These are phyloP conservation scores for Pan paniscus DNA, from an alignment of 2,113 vertebrate genomes.

Conservation along the genomic window DNA sequence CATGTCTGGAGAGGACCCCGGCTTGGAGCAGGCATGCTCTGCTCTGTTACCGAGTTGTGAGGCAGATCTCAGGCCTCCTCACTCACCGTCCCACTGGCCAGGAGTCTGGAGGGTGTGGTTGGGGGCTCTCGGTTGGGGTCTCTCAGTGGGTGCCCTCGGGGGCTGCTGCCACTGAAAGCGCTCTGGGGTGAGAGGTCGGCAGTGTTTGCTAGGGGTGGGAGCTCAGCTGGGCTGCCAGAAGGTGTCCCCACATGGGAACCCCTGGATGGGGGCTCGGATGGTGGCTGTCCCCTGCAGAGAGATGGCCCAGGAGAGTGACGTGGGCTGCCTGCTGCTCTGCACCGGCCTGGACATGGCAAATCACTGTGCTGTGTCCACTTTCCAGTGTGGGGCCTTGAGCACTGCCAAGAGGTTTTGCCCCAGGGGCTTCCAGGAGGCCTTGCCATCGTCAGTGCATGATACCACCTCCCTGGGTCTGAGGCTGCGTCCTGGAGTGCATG, in stretches of 20 bases:
- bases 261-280: neutral
- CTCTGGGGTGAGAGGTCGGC: neutral
- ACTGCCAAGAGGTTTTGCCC: neutral
- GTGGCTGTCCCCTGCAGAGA: neutral
- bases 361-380: accelerated
- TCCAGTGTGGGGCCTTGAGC: neutral
- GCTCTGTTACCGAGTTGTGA: neutral
- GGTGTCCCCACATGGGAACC: accelerated
- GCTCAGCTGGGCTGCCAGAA: neutral
- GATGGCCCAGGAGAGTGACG: neutral
- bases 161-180: neutral
- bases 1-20: neutral
- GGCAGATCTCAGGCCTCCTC: no score
- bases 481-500: neutral
- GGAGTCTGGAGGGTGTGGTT: no score
- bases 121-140: neutral
- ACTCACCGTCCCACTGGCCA: accelerated
- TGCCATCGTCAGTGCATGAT: accelerated
- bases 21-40: neutral
- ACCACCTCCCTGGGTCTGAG: neutral
- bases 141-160: neutral
- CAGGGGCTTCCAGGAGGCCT: neutral
- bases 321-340: neutral
- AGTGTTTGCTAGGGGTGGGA: accelerated
- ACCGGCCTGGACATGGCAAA: neutral